Base-by-base conservation (phyloP, 2,888 invertebrate species). In the Elaeidobius kamerunicus region DNA sequence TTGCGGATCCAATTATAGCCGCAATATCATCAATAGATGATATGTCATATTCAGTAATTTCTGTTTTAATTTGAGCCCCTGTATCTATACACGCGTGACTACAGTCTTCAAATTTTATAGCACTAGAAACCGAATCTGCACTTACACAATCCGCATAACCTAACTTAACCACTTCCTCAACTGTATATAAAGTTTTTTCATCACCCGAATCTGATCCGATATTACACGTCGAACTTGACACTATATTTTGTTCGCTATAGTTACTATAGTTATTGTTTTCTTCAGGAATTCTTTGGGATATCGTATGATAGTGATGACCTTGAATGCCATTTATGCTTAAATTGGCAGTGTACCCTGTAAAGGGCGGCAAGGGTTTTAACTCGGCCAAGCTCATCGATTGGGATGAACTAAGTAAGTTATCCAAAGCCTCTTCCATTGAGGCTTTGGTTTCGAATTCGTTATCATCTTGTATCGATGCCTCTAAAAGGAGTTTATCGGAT, bases 321-420 rank as follows among this genome's bases (percentile, higher is more conserved):
- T 88, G 87, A 65, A 91, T 90, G 47, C 90, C 90, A 73, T 91
- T 91, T 71, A 91, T 91, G 62, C 88, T 88, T 55, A 91, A 75
- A 65, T 91, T 88, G 1, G 88, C 88, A 14, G 91, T 89, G 73
- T 90, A 90, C 19, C 86, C 87, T 36, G 89, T 88, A 72, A 91
- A 91, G 3, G 92, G 91, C 3, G 91, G 91, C 61, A 92, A 76
- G 0, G 87, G 86, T 69, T 91, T 92, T 58, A 91, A 77, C 67
- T 92, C 92, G 27, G 91, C 88, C 57, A 91, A 77, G 42, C 82
- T 84, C 38, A 82, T 78, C n/a, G 71, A 69, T 61, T 75, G 75
- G 4, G 52, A 47, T 4, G 78, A 76, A 52, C 76, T 76, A 52
- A 83, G 65, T 44, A 84, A 69, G 61, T 80, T 85, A 72, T 89